Percentiles rank a stretch among this genome's conserved stretches.
Conservation (phyloP, 2,113 vertebrate species). For the Coregonus clupeaformis region DNA sequence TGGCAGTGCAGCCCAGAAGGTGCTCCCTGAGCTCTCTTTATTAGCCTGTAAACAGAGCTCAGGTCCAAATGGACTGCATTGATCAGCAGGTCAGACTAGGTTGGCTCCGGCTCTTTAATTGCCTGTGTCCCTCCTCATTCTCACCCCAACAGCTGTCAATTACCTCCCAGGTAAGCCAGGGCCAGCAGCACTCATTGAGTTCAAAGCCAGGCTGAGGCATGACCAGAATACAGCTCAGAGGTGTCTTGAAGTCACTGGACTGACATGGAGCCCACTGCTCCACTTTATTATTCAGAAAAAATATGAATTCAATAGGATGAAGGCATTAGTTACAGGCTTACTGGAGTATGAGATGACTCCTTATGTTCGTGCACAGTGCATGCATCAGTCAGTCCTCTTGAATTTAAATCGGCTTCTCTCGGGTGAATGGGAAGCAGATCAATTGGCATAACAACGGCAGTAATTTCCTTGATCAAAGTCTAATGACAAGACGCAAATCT, state of each 20-base stretch:
- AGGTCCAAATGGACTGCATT: constrained; percentile 54
- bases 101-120: constrained; percentile 53
- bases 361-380: not conserved
- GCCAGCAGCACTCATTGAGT: constrained; percentile 19
- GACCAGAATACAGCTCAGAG: not conserved
- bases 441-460: constrained; percentile 17
- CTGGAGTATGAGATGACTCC: not conserved
- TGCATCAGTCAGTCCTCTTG: constrained; percentile 1
- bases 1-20: constrained; percentile 51
- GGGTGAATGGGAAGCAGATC: not conserved
- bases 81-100: constrained; percentile 62
- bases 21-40: constrained; percentile 57
- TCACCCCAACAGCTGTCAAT: constrained; percentile 50
- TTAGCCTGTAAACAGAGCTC: constrained; percentile 58
- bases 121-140: constrained; percentile 47
- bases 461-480: not conserved
- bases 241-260: not conserved
- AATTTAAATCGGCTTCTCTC: constrained; percentile 1
- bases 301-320: not conserved
- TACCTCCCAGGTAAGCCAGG: constrained; percentile 32
- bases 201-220: constrained; percentile 11
- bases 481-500: constrained; percentile 13
- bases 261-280: not conserved
- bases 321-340: constrained; percentile 6
- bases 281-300: not conserved